Evolutionary conservation across 2,113 vertebrate species (phyloP).

Genomic region (Pithys albifrons): DNA sequence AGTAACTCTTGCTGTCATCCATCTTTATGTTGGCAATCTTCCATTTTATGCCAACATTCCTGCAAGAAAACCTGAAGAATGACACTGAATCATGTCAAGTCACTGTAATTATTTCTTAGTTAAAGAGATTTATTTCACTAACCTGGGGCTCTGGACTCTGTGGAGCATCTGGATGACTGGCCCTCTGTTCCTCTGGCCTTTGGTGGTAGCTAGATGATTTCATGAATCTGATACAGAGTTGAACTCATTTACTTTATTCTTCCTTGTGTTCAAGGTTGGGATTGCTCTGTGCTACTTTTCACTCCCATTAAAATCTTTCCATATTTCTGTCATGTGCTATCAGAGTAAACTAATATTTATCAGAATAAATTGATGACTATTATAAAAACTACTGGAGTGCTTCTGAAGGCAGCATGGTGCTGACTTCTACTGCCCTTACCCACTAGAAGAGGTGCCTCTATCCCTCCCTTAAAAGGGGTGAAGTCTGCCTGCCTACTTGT

Average conservation of each 20-base stretch:
- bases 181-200: background rate
- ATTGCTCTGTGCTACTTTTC: background rate
- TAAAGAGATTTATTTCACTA: conserved; percentile 5
- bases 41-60: conserved; percentile 4
- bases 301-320: background rate
- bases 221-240: background rate
- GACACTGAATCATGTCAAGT: background rate
- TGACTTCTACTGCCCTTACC: background rate
- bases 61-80: background rate
- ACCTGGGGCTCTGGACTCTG: background rate
- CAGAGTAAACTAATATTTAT: background rate
- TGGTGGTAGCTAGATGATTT: background rate
- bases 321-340: background rate
- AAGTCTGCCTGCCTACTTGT: background rate
- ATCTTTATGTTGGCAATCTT: background rate
- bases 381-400: background rate
- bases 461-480: background rate
- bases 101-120: background rate
- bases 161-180: background rate
- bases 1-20: background rate
- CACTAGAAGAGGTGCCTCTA: background rate
- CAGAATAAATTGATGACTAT: background rate
- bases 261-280: background rate
- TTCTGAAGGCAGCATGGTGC: background rate
- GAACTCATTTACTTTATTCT: background rate